phyloP scores from a whole-genome alignment of 2,113 vertebrate species.

The Sigmodon hispidus region DNA sequence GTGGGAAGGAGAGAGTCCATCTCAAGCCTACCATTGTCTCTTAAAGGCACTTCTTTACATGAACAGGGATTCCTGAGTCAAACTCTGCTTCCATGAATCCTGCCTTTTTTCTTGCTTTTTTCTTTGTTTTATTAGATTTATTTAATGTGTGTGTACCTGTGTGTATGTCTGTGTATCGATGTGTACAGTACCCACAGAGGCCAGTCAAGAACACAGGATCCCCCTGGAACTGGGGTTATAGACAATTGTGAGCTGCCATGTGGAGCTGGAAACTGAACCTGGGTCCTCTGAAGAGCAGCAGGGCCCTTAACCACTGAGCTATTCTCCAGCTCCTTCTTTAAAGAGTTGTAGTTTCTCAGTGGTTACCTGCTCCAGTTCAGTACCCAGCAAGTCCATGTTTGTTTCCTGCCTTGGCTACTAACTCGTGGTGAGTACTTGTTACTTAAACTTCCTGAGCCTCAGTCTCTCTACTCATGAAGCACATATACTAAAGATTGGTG shows the following conservation, averaged over 20 bases:
- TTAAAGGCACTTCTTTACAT: accelerated
- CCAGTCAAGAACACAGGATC: background rate
- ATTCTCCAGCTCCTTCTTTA: background rate
- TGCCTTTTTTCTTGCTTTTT: background rate
- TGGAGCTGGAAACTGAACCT: background rate
- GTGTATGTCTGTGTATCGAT: background rate
- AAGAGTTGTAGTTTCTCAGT: too few relatives aligned
- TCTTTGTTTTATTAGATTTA: background rate
- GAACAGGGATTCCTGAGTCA: background rate
- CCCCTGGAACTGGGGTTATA: background rate
- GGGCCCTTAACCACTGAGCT: background rate
- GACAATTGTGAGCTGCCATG: too few relatives aligned
- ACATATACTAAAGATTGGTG: background rate
- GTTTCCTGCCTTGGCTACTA: background rate
- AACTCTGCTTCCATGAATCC: background rate
- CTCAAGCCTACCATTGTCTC: background rate
- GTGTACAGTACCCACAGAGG: background rate
- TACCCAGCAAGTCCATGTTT: background rate
- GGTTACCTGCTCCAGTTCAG: background rate
- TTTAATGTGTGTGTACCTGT: background rate
- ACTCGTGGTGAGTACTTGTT: background rate
- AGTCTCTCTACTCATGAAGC: background rate
- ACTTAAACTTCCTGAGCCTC: background rate
- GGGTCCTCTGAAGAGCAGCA: background rate
- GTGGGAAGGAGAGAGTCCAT: too few relatives aligned